Percentiles rank a stretch among this genome's conserved stretches.
Evolutionary conservation across 2,888 invertebrate species (phyloP).

Genomic region (Pyrrhosoma nymphula): DNA sequence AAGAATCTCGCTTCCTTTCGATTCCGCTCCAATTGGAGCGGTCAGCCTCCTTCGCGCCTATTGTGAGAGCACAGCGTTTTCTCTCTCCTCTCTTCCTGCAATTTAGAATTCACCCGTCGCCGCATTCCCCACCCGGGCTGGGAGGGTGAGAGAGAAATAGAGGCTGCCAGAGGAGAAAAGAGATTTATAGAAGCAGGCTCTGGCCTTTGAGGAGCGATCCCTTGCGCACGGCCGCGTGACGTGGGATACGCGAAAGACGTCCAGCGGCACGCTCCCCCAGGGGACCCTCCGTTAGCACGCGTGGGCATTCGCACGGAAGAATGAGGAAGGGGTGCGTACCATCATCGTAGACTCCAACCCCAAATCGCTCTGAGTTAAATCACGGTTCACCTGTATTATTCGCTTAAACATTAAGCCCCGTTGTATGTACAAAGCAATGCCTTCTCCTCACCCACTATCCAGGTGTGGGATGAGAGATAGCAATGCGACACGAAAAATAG

Average conservation of each 20-base stretch:
- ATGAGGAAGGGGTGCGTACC: too few relatives aligned
- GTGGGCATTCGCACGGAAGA: too few relatives aligned
- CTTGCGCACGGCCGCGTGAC: neutral
- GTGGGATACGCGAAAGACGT: neutral
- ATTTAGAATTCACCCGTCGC: conserved; percentile 10
- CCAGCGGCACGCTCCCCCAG: neutral
- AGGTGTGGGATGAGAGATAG: too few relatives aligned
- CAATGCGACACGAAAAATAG: too few relatives aligned
- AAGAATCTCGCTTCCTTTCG: neutral
- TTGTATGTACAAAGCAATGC: too few relatives aligned
- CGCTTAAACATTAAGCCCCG: too few relatives aligned
- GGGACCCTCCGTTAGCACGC: too few relatives aligned
- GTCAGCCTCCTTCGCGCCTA: neutral
- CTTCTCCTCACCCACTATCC: too few relatives aligned
- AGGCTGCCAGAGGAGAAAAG: neutral
- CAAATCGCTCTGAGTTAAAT: too few relatives aligned
- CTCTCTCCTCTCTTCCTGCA: conserved; percentile 25
- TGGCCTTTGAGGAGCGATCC: neutral
- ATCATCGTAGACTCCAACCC: too few relatives aligned
- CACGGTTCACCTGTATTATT: too few relatives aligned
- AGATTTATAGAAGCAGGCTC: neutral
- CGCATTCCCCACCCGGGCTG: neutral
- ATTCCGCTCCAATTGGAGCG: conserved; percentile 36
- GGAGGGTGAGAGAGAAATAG: neutral
- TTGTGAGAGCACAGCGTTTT: neutral